Percentiles rank a stretch among this genome's conserved stretches.
These are phyloP conservation scores for Cyprinodon tularosa DNA, from an alignment of 2,113 vertebrate species.

Conservation along the genomic window DNA sequence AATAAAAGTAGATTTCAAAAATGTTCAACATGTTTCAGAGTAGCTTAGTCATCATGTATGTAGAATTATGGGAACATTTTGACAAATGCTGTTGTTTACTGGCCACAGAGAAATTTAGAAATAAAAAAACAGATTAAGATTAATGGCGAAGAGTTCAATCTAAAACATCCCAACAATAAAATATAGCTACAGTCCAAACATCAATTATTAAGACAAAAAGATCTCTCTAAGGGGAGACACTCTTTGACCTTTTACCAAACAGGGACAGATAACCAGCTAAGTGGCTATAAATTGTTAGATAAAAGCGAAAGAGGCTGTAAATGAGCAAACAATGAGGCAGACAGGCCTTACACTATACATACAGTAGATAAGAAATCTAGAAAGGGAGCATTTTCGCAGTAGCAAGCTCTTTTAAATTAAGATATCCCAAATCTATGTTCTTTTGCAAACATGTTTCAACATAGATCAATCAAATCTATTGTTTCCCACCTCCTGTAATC, in stretches of 20 bases:
- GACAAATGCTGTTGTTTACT: not conserved
- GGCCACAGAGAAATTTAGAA: not conserved
- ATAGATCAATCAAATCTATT: not conserved
- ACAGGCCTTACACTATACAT: not conserved
- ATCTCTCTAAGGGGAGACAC: not conserved
- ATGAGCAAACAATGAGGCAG: not conserved
- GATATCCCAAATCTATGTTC: not conserved
- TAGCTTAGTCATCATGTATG: no score
- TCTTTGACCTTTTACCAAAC: not conserved
- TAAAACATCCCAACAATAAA: not conserved
- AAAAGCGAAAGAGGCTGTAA: not conserved
- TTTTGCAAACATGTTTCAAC: not conserved
- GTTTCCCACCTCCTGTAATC: not conserved
- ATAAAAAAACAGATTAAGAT: not conserved
- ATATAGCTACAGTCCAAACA: not conserved
- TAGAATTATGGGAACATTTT: not conserved
- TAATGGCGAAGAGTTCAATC: not conserved
- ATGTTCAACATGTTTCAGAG: not conserved
- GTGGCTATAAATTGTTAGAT: not conserved
- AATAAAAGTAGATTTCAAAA: not conserved
- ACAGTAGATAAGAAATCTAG: not conserved
- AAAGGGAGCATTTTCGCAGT: not conserved
- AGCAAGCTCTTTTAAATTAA: not conserved
- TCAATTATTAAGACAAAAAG: not conserved
- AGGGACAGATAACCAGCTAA: not conserved